Conservation (phyloP, 1,140 invertebrate species). For the Trichonephila clavata region DNA sequence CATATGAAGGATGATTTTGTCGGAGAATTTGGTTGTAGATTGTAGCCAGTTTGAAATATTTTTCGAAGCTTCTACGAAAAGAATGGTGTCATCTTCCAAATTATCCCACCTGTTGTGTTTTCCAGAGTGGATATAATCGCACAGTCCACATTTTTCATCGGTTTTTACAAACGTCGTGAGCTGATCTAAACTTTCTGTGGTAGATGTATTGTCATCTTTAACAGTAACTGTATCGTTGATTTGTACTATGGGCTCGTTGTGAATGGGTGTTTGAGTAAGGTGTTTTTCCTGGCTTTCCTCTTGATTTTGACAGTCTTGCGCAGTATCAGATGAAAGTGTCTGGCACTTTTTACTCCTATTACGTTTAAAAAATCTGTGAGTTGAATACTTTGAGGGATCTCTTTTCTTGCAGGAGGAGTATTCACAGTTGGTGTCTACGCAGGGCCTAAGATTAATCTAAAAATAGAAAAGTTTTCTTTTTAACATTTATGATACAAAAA, state of each 20-base stretch:
- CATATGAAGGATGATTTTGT: constrained; percentile 17
- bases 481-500: not conserved
- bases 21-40: not conserved
- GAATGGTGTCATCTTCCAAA: constrained; percentile 48
- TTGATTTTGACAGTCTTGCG: not conserved
- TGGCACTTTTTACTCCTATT: constrained; percentile 44
- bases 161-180: constrained; percentile 9
- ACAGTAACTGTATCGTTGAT: not conserved
- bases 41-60: constrained; percentile 31
- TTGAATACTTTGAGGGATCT: not conserved
- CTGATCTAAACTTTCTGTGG: constrained; percentile 17
- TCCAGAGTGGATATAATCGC: constrained; percentile 58
- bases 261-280: no score
- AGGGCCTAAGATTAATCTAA: not conserved
- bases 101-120: constrained; percentile 52
- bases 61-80: constrained; percentile 41
- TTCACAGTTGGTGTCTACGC: not conserved
- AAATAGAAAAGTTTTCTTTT: not conserved
- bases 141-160: constrained; percentile 47
- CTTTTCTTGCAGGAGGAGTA: not conserved
- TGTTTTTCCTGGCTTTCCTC: not conserved
- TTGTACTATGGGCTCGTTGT: not conserved
- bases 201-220: not conserved
- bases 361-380: not conserved
- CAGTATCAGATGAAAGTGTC: not conserved